phyloP scores from a whole-genome alignment of 2,888 invertebrate genomes.

The Chrysolina haemoptera region DNA sequence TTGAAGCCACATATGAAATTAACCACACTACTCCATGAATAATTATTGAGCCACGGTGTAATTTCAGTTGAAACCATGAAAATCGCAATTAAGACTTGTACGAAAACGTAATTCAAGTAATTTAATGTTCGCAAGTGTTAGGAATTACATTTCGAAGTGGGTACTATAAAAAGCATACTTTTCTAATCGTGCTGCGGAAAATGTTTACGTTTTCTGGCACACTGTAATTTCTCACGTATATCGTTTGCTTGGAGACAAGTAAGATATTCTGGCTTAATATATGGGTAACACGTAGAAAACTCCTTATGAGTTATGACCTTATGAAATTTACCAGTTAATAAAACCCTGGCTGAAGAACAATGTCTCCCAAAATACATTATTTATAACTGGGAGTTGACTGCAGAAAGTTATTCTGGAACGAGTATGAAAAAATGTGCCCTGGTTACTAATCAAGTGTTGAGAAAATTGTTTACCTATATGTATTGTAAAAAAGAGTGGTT shows the following conservation, averaged over 20 bases:
- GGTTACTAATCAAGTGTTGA: constrained; percentile 12
- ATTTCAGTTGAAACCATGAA: neutral
- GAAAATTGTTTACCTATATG: neutral
- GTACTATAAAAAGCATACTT: constrained; percentile 19
- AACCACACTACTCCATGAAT: neutral
- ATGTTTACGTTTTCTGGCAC: constrained; percentile 58
- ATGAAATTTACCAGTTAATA: constrained; percentile 60
- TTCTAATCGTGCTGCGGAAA: constrained; percentile 33
- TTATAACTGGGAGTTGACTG: constrained; percentile 23
- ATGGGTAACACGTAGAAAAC: constrained; percentile 58
- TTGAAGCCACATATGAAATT: neutral
- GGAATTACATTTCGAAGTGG: neutral
- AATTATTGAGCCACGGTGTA: neutral
- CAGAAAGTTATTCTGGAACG: constrained; percentile 18
- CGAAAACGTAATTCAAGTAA: constrained; percentile 7
- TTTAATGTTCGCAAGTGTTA: neutral
- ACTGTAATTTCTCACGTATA: constrained; percentile 64
- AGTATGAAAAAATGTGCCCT: constrained; percentile 21
- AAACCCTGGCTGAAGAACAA: constrained; percentile 37
- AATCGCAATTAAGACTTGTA: neutral
- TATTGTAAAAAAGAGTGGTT: neutral
- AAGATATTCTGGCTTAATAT: constrained; percentile 58
- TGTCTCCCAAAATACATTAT: constrained; percentile 34
- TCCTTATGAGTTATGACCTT: constrained; percentile 58
- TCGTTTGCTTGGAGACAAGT: constrained; percentile 62